phyloP scores from a whole-genome alignment of 2,113 vertebrate genomes.

The Coracopsis vasa region DNA sequence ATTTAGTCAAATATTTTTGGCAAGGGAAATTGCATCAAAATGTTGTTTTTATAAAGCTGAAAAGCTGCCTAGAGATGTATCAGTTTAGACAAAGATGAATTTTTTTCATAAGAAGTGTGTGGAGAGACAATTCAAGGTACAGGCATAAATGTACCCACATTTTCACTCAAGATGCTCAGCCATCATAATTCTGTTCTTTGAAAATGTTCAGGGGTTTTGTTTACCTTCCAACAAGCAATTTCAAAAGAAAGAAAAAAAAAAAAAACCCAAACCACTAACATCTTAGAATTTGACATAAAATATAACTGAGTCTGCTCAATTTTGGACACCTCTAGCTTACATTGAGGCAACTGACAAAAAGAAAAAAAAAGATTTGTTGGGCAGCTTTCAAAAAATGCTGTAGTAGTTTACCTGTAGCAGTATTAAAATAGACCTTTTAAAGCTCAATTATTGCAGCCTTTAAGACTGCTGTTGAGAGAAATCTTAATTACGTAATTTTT shows the following conservation, averaged over 20 bases:
- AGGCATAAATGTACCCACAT: neutral
- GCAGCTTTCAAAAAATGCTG: neutral
- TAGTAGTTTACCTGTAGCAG: neutral
- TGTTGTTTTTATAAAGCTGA: neutral
- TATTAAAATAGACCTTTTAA: neutral
- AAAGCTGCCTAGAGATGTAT: neutral
- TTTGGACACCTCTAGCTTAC: neutral
- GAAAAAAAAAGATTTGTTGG: neutral
- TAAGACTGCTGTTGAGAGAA: neutral
- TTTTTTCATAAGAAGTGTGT: neutral
- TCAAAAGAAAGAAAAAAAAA: neutral
- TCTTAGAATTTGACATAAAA: neutral
- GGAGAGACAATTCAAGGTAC: neutral
- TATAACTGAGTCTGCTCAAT: neutral
- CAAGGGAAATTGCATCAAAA: neutral
- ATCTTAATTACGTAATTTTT: neutral
- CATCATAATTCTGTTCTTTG: neutral
- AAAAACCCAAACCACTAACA: rapidly evolving
- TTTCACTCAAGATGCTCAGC: neutral
- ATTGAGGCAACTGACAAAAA: neutral
- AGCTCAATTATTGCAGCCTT: neutral
- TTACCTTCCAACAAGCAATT: neutral
- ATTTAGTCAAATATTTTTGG: neutral
- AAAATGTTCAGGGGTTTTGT: neutral
- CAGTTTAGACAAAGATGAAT: neutral